Base-by-base conservation (phyloP, 2,888 invertebrate genomes). In the Pristionchus arcanus region DNA sequence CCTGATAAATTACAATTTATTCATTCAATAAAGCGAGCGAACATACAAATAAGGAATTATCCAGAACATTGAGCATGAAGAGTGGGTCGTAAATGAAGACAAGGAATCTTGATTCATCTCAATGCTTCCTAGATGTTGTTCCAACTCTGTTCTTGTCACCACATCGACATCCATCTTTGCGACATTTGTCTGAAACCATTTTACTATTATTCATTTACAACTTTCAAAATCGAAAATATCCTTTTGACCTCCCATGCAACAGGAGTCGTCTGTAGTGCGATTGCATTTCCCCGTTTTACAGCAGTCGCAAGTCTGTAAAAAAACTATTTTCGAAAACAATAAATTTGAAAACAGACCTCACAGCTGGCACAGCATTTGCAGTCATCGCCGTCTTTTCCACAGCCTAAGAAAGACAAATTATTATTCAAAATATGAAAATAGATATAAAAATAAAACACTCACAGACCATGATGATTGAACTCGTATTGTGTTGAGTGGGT, bases 271-370 rank as follows among this genome's bases (percentile, higher is more conserved):
- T 9, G 66, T 66, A 16, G 37, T 68, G 31, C 49, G 25, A 11
- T 49, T 68, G 68, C 87, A 87, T n/a, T 31, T 87, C 7, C 68
- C 68, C 87, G 28, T 49, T 16, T 68, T 87, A 68, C 87, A 87
- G 87, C 87, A 87, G n/a, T 87, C 68, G 68, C 87, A 87, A 9
- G 87, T 87, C 87, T 87, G 19, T 4, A 68, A 28, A 37, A 49
- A 28, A 21, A 68, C 19, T n/a, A 1, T 21, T 83, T 21, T 49
- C 53, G 3, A 37, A 53, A 42, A 31, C 9, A 68, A 16, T 42
- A n/a, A 42, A 31, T 34, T 25, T 77, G 21, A 16, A 19, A 9
- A 87, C 37, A 63, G 13, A 59, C 85, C 0, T 25, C 68, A 49
- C 87, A 87, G 7, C n/a, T 87, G 5, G 19, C 68, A 49, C 87